Conservation (phyloP, 2,888 invertebrate species). For the Phalera bucephala region DNA sequence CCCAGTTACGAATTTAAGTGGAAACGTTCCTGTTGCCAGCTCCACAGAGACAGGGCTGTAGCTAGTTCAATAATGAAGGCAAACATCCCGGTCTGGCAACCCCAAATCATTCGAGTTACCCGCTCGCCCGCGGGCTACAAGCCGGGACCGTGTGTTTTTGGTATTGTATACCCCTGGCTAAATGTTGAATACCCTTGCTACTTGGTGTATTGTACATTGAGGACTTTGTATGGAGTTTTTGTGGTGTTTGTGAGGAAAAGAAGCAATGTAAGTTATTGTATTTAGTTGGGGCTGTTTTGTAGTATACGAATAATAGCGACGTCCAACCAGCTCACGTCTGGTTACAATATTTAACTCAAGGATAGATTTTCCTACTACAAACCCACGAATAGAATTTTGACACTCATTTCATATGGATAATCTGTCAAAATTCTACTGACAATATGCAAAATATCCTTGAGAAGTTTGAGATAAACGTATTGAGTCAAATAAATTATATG, state of each 20-base stretch:
- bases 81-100: not conserved
- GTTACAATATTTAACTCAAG: too few relatives aligned
- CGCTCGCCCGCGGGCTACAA: not conserved
- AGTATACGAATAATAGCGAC: too few relatives aligned
- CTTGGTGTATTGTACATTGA: not conserved
- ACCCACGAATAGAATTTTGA: too few relatives aligned
- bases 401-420: too few relatives aligned
- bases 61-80: not conserved
- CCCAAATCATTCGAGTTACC: not conserved
- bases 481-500: too few relatives aligned
- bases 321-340: too few relatives aligned
- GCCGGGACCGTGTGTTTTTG: not conserved
- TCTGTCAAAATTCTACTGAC: too few relatives aligned
- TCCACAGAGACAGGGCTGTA: not conserved
- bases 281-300: not conserved
- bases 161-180: not conserved
- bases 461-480: too few relatives aligned
- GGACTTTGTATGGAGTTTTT: not conserved
- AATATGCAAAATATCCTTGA: too few relatives aligned
- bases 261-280: not conserved
- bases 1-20: not conserved
- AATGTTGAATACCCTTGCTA: not conserved
- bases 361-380: too few relatives aligned
- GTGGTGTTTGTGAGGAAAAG: not conserved
- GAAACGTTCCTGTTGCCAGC: not conserved